A percentile compares a stretch with the other conserved stretches of the same genome.
Conservation (phyloP, 2,888 invertebrate species). For the Camptogramma bilineatum region DNA sequence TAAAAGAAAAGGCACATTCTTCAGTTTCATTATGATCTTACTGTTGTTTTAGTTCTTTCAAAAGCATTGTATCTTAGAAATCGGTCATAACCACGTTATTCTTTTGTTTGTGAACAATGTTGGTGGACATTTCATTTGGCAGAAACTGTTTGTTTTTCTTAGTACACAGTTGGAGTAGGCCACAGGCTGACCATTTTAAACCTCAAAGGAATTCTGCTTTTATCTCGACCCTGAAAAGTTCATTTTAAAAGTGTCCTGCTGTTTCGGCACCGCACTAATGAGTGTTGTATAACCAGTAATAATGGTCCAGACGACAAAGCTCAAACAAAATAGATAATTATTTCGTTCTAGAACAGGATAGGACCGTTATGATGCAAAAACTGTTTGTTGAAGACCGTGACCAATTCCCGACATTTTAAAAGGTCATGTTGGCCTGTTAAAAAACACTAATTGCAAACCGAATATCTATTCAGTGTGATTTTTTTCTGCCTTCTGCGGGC, state of each 20-base stretch:
- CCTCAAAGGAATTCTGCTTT: constrained; percentile 19
- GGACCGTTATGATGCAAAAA: constrained; percentile 50
- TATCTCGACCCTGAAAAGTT: constrained; percentile 15
- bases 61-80: constrained; percentile 38
- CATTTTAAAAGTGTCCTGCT: constrained; percentile 54
- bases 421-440: neutral
- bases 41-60: constrained; percentile 50
- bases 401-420: constrained; percentile 21
- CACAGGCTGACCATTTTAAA: constrained; percentile 39
- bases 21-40: constrained; percentile 57
- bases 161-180: constrained; percentile 45
- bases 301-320: constrained; percentile 45
- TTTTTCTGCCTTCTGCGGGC: neutral
- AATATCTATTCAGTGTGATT: neutral
- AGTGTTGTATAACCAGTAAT: constrained; percentile 54
- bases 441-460: neutral
- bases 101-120: constrained; percentile 40
- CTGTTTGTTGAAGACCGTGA: constrained; percentile 23
- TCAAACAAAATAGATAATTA: constrained; percentile 55
- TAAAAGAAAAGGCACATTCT: constrained; percentile 73
- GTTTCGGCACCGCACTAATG: constrained; percentile 70
- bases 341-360: constrained; percentile 55
- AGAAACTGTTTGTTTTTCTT: constrained; percentile 42
- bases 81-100: constrained; percentile 35
- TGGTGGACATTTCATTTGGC: constrained; percentile 45